Base-by-base conservation (phyloP, 1,140 invertebrate genomes). In the Theocolax elegans region DNA sequence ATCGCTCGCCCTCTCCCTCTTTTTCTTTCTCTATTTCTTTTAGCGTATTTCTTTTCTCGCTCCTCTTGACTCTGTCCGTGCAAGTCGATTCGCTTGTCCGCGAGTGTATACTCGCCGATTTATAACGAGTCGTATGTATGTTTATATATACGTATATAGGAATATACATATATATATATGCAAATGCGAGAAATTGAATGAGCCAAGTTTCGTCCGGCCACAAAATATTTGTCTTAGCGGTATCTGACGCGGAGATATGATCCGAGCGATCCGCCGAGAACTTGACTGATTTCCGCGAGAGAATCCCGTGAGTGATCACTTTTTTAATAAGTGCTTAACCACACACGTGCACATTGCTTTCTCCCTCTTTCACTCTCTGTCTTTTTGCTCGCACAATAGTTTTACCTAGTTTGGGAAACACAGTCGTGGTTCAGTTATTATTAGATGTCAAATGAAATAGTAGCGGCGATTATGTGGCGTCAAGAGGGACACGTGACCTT, bases 351-450 rank as follows among this genome's bases (percentile, higher is more conserved):
- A n/a, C n/a, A n/a, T 64, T 15, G 35, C 17, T 60, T 64, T 76
- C 35, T 74, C 75, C 72, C 71, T 66, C 75, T 29, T 58, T 19
- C 48, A 21, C 19, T 13, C 44, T 48, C 27, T 27, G 29, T 27
- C 38, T 44, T 13, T 60, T 27, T 74, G 78, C 76, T 74, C 79
- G 79, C 77, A 81, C 80, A 84, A 83, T 76, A 77, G 27, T n/a
- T 86, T 85, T 86, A 86, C 84, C 84, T 86, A 86, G 83, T 86
- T 86, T 86, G 82, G 83, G 82, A 86, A 86, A 86, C 84, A 86
- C 82, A 86, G 83, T 86, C 83, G 79, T 86, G 81, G 82, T 84
- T 85, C 79, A 85, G 80, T 85, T 46, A 72, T 74, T 49, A 54
- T 71, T 21, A 66, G 13, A 67, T 67, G 48, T 69, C 44, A 72